Conservation (phyloP, 2,888 invertebrate genomes). For the Petrolisthes cinctipes region DNA sequence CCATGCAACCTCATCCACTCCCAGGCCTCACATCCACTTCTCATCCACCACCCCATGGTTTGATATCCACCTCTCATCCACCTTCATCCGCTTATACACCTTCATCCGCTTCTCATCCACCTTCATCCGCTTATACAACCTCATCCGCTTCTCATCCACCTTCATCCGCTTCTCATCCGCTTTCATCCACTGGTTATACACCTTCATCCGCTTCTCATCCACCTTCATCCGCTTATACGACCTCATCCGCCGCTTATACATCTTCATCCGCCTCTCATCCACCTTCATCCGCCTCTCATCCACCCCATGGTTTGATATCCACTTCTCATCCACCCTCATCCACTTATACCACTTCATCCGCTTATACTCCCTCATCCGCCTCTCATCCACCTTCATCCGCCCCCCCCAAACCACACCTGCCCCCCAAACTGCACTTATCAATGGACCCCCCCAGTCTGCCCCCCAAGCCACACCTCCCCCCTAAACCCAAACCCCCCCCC, state of each 20-base stretch:
- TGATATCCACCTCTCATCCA: background rate
- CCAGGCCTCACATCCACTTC: background rate
- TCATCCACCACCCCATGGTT: background rate
- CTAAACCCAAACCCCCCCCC: background rate
- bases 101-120: background rate
- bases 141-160: background rate
- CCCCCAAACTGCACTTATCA: background rate
- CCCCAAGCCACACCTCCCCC: conserved; percentile 10
- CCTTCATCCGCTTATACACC: background rate
- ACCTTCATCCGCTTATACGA: background rate
- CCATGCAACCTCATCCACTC: background rate
- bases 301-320: too few species aligned
- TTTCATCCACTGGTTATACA: background rate
- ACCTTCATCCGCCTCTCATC: background rate
- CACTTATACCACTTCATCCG: too few species aligned
- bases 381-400: background rate
- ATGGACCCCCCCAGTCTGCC: background rate
- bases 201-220: background rate
- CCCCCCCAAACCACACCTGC: background rate
- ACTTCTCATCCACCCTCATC: too few species aligned
- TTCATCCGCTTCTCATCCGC: background rate
- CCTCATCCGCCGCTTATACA: too few species aligned
- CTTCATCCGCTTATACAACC: background rate
- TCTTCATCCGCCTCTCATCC: too few species aligned
- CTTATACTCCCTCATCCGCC: too few species aligned